Evolutionary conservation across 2,797 vertebrate genomes (phyloP), one percentile per base, ranked within the genome.

Genomic region (Myotis myotis): DNA sequence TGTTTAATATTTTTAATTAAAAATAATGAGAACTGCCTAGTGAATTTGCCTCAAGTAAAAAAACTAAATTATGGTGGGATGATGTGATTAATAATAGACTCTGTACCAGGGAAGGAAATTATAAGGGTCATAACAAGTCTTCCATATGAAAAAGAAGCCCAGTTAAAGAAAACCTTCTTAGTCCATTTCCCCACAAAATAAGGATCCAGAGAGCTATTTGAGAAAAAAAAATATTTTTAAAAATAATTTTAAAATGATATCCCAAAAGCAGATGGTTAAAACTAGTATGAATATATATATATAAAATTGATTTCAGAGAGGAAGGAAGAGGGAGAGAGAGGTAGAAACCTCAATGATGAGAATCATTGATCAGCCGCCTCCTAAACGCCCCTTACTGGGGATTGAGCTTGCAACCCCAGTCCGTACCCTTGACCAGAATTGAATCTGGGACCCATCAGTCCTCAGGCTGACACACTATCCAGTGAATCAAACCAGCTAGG

Each of bases 1-100:
- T 83, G 20, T 51, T 64, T 89, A 80, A 80, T n/a, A 49, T 89
- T 93, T 92, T 76, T 76, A 93, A 94, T 96, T 86, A 66, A 93
- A 96, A 96, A 75, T 66, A 60, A 30, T 80, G 23, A 89, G 19
- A 82, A 41, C 22, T 72, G 41, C 12, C 13, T 87, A 76, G 25
- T 38, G 25, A 87, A 87, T 74, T 93, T 91, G 57, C 66, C 66
- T 87, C 68, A 66, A 96, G 57, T 64, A 25, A 71, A 17, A 80
- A 75, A 91, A 93, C 22, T 41, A 91, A 81, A 70, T 95, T 91
- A 82, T 72, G 53, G 6, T 75, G 68, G 53, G 62, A 71, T 82
- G 30, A 47, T 60, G 41, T 89, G 47, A 89, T 75, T 83, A 87
- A 76, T 91, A 79, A 57, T 82, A 94, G 57, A 55, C 57, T 66